Percentiles rank a stretch among this genome's conserved stretches.
These are phyloP conservation scores for Homarus americanus DNA, from an alignment of 1,140 invertebrate genomes.

Conservation along the genomic window DNA sequence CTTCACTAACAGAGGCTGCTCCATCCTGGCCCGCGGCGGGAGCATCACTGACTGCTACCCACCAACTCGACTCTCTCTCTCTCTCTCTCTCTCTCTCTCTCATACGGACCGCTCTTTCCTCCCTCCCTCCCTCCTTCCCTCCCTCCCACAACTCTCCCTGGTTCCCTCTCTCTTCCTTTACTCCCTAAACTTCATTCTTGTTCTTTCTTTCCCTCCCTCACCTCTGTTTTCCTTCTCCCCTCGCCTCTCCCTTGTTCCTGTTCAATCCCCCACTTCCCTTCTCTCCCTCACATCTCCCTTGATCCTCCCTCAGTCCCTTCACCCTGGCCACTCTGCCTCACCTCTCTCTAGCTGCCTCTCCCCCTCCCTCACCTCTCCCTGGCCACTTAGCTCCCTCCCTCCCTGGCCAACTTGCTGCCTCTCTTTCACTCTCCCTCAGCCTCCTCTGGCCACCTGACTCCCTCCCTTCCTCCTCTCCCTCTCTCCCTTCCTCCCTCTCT, in stretches of 20 bases:
- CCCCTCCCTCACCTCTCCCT: background rate
- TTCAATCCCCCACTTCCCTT: background rate
- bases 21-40: background rate
- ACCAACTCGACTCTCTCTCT: background rate
- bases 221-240: background rate
- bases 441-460: too few species aligned
- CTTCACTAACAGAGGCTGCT: background rate
- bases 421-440: constrained; percentile 1
- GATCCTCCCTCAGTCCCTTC: background rate
- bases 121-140: background rate
- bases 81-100: background rate
- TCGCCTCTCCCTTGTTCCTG: constrained; percentile 26
- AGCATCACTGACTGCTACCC: background rate
- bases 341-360: too few species aligned
- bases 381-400: background rate
- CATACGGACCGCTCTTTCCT: background rate
- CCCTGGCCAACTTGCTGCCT: background rate
- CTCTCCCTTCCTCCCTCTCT: constrained; percentile 20
- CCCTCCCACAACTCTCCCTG: background rate
- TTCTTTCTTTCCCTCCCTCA: constrained; percentile 16
- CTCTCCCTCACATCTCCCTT: background rate
- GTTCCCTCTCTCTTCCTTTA: constrained; percentile 31
- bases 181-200: too few species aligned
- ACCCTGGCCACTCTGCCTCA: too few species aligned
- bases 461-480: background rate